Conservation (phyloP, 2,113 vertebrate genomes). For the Nothocercus julius region DNA sequence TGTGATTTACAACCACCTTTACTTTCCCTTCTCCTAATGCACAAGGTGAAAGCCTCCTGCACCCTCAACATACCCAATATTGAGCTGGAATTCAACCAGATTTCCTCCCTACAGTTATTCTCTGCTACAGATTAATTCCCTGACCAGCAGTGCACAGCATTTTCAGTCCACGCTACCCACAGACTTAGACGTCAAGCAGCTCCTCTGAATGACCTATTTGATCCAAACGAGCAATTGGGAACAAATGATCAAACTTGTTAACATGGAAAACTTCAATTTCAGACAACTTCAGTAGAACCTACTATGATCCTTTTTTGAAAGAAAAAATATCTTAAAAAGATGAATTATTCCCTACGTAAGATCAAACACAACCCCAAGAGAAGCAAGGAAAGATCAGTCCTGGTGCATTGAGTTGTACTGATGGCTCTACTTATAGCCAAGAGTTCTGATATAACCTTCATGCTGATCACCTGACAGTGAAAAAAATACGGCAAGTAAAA, state of each 20-base stretch:
- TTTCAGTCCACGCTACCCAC: not conserved
- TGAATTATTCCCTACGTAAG: not conserved
- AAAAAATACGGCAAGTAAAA: not conserved
- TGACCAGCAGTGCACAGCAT: slow-evolving; percentile 3
- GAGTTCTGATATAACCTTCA: not conserved
- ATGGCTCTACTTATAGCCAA: not conserved
- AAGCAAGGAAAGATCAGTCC: not conserved
- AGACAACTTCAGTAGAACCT: not conserved
- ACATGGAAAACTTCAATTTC: not conserved
- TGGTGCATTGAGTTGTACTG: not conserved
- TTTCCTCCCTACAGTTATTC: not conserved
- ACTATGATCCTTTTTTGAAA: rapidly evolving
- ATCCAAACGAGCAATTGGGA: not conserved
- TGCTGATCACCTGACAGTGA: not conserved
- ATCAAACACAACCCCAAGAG: not conserved
- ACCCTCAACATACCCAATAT: not conserved
- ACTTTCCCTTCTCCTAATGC: not conserved
- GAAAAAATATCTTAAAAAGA: not conserved
- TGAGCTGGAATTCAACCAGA: not conserved
- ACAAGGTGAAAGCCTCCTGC: not conserved
- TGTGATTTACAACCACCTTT: not conserved
- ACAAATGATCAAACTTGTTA: not conserved
- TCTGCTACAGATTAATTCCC: slow-evolving; percentile 10
- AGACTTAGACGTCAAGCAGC: not conserved
- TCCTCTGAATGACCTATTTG: not conserved